These are phyloP conservation scores for Endomychus coccineus DNA, from an alignment of 2,888 invertebrate genomes.

Conservation along the genomic window DNA sequence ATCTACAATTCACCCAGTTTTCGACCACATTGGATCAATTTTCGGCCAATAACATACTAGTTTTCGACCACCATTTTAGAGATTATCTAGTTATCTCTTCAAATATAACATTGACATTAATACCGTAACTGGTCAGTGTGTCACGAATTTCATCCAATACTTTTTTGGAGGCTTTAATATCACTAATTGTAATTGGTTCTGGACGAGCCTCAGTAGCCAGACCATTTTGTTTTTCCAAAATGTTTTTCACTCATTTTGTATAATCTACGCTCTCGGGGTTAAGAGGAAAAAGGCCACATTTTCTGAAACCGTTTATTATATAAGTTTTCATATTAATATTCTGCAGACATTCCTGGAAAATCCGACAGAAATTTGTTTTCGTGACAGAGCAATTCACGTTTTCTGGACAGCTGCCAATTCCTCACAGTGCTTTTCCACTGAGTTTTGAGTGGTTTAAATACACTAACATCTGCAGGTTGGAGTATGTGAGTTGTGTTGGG, in stretches of 20 bases:
- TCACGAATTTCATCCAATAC: too few species aligned
- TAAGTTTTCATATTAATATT: not conserved
- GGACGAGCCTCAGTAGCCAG: too few species aligned
- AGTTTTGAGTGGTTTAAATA: slow-evolving; percentile 21
- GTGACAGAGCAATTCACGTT: not conserved
- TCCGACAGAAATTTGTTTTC: not conserved
- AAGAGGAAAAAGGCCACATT: slow-evolving; percentile 1
- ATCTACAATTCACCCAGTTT: too few species aligned
- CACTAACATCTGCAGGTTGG: slow-evolving; percentile 26
- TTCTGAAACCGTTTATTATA: slow-evolving; percentile 3
- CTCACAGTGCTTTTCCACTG: slow-evolving; percentile 23
- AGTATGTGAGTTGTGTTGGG: slow-evolving; percentile 24
- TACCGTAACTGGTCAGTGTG: too few species aligned
- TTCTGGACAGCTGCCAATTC: slow-evolving; percentile 10
- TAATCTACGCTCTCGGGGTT: slow-evolving; percentile 1
- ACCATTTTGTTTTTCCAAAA: not conserved
- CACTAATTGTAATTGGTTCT: too few species aligned
- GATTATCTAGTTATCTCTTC: too few species aligned
- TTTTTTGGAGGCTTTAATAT: too few species aligned
- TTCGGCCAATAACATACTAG: too few species aligned
- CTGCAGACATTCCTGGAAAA: not conserved
- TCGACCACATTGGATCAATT: too few species aligned
- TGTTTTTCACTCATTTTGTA: slow-evolving; percentile 5
- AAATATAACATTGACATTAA: too few species aligned
- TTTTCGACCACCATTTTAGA: too few species aligned